Percentiles rank a stretch among this genome's conserved stretches.
phyloP scores from a whole-genome alignment of 2,113 vertebrate species.

The Oreochromis tanganicae region DNA sequence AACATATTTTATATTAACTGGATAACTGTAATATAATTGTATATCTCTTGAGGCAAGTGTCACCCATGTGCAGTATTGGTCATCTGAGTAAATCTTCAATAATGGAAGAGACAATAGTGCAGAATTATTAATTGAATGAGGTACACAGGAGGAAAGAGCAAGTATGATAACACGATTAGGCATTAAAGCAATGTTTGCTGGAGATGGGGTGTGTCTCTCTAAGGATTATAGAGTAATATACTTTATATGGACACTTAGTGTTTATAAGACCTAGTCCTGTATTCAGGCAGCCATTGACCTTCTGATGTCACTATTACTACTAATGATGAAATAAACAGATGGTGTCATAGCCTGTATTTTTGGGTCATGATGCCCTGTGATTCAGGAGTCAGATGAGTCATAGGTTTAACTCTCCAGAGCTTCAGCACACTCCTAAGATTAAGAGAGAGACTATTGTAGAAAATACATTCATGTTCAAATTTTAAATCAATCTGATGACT shows the following conservation, averaged over 20 bases:
- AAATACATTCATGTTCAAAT: background rate
- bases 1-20: background rate
- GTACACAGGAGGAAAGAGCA: background rate
- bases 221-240: background rate
- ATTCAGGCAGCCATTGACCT: background rate
- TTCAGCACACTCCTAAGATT: background rate
- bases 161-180: background rate
- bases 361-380: background rate
- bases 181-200: background rate
- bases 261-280: background rate
- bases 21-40: background rate
- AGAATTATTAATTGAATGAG: constrained; percentile 24
- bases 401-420: background rate
- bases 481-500: background rate
- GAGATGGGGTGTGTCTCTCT: background rate
- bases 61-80: background rate
- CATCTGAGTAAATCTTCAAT: constrained; percentile 12
- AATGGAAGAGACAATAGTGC: constrained; percentile 5
- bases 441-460: background rate
- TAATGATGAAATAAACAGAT: constrained; percentile 53
- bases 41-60: background rate
- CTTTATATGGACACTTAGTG: background rate
- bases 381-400: constrained; percentile 10
- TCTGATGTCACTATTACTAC: background rate
- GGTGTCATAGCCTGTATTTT: constrained; percentile 17